These are phyloP conservation scores for Drosophila carrolli DNA, from an alignment of 1,140 invertebrate species.

Conservation along the genomic window DNA sequence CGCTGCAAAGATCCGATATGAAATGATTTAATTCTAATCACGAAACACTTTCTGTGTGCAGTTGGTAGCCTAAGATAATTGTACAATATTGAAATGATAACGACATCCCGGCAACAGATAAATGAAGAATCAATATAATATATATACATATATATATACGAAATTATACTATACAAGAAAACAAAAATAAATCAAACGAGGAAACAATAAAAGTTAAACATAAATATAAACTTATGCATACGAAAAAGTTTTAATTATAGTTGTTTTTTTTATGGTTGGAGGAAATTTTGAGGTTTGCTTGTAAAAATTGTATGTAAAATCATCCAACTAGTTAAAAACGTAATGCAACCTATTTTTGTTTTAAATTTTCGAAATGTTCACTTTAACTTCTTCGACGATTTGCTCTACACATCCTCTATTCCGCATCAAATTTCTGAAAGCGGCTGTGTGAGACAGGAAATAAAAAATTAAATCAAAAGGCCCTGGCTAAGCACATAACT, in stretches of 20 bases:
- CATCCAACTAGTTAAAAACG: no score
- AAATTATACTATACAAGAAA: conserved; percentile 28
- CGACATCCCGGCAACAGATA: conserved; percentile 23
- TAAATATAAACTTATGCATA: conserved; percentile 28
- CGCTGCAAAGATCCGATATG: conserved; percentile 48
- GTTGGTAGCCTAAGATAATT: conserved; percentile 36
- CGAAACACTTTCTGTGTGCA: conserved; percentile 33
- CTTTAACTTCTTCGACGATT: no score
- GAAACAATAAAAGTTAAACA: conserved; percentile 66
- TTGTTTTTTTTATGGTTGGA: neutral
- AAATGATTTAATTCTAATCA: conserved; percentile 42
- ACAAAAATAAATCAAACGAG: conserved; percentile 25
- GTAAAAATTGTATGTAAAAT: no score
- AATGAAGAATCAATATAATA: conserved; percentile 8
- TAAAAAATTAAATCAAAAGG: no score
- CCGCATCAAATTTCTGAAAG: no score
- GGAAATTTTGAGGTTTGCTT: no score
- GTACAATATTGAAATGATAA: conserved; percentile 49
- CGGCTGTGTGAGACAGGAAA: no score
- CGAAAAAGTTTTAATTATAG: neutral
- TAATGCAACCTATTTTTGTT: no score
- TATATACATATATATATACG: conserved; percentile 22
- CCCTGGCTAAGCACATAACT: no score
- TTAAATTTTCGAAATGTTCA: no score
- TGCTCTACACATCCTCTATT: no score